Base-by-base conservation (phyloP, 2,888 invertebrate genomes). In the Trisateles emortualis region DNA sequence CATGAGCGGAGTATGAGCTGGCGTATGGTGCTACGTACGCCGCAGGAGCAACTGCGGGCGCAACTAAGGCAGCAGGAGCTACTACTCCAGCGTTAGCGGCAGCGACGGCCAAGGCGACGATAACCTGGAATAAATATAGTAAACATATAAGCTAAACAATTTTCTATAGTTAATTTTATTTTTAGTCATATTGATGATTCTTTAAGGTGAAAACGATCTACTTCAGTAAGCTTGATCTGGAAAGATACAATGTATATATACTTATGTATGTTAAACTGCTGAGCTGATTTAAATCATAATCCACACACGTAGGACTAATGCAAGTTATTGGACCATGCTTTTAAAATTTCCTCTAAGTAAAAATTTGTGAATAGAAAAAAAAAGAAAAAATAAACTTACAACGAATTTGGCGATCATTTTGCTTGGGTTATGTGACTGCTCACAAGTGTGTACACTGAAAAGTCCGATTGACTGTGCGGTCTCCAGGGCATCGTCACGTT, bases 11-110 rank as follows among this genome's bases (percentile, higher is more conserved):
- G 87, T 96, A 96, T 10, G 96, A 96, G 68, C 94, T 95, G 46
- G 96, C 96, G 70, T 96, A 96, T 2, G 96, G 96, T 0, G 96
- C 95, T 2, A 96, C 94, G 45, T 94, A 93, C 2, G 95, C 95
- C 48, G 81, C 90, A n/a, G 86, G 88, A 33, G 96, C 96, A 48
- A 95, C 95, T 47, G 72, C 85, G 24, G 95, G 94, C 53, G 80
- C 88, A 46, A 84, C 88, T 55, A 96, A 94, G 41, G 95, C 96
- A 58, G 79, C 90, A 38, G 86, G 87, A 0, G 88, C 89, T 3
- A 86, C 71, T 2, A 86, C 74, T 42, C 88, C 79, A 44, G 93
- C 93, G 53, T 79, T 86, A 39, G 79, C 79, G 29, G 83, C 65
- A 59, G 86, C 84, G 24, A 90, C 72, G 64, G 90, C 84, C 60